Evolutionary conservation across 2,888 invertebrate species (phyloP).

Genomic region (Cryptocephalus primarius): DNA sequence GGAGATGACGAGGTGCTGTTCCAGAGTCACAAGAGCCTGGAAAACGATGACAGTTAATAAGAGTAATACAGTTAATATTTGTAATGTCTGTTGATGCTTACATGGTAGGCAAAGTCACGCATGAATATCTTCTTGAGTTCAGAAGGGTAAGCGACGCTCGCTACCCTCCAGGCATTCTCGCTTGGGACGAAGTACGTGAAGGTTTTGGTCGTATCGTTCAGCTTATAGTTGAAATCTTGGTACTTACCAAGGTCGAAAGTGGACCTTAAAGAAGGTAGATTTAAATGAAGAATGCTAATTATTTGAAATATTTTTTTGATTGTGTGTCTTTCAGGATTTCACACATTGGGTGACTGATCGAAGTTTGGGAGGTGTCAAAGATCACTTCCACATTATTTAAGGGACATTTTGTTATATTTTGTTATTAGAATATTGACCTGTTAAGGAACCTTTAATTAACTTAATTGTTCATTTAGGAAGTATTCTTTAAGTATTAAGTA

Average conservation of each 20-base stretch:
- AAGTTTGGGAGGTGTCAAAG: too few species aligned
- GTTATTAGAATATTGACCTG: too few species aligned
- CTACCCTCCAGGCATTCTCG: constrained; percentile 79
- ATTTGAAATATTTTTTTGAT: neutral
- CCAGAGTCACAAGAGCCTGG: constrained; percentile 71
- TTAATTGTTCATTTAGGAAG: too few species aligned
- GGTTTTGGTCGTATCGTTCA: constrained; percentile 63
- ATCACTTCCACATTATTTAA: too few species aligned
- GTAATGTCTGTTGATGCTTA: constrained; percentile 38
- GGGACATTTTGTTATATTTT: too few species aligned
- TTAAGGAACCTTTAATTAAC: too few species aligned
- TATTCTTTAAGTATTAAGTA: too few species aligned
- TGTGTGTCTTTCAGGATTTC: too few species aligned
- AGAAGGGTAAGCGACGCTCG: constrained; percentile 64
- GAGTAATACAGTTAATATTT: neutral
- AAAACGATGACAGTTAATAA: constrained; percentile 10
- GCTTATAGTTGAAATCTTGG: constrained; percentile 65
- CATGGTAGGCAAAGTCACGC: constrained; percentile 69
- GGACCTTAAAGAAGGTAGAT: constrained; percentile 47
- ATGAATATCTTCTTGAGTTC: constrained; percentile 76
- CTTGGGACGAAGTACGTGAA: constrained; percentile 89
- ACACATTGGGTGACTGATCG: too few species aligned
- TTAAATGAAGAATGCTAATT: neutral
- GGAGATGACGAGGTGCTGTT: constrained; percentile 78
- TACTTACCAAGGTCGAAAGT: constrained; percentile 67